Evolutionary conservation across 2,888 invertebrate genomes (phyloP), one percentile per base, ranked within the genome.

Genomic region (Zonitis immaculata): DNA sequence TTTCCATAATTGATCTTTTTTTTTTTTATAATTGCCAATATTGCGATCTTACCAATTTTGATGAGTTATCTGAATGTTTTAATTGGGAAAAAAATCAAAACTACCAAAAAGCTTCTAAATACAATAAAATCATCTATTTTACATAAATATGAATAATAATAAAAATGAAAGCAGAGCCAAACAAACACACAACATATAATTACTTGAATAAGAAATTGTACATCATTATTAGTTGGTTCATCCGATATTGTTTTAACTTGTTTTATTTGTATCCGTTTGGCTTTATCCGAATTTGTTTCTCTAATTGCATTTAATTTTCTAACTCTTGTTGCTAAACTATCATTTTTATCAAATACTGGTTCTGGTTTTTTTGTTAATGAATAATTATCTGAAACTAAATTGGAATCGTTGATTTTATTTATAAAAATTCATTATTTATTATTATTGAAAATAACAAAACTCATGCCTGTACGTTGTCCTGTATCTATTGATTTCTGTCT

Each of bases 321-420:
- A 52, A 85, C 85, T 65, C 87, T 80, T 73, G 85, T 82, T 47
- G 86, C 85, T 64, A 87, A 77, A 65, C 83, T 85, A 75, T 87
- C 87, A 64, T 80, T 83, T 73, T 85, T 86, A 69, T 78, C 81
- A 70, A 86, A 86, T 68, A 81, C 78, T 58, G 70, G 47, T 47
- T 52, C 43, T 5, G 53, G 54, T 57, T 65, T 65, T 47, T 16
- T 35, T 35, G 56, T 60, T 42, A 66, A 45, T 7, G 70, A 64
- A 58, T 70, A 64, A 63, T 70, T 72, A 59, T 72, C 73, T 58
- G 73, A 73, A 65, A 68, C 72, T 73, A 6, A 14, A 14, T 32
- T 8, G 14, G 11, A 27, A 27, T 11, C 6, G n/a, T 30, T 30
- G 3, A 14, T 6, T 32, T 6, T 32, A 3, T 14, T 30, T 14